A percentile compares a stretch with the other conserved stretches of the same genome.
Evolutionary conservation across 1,140 invertebrate species (phyloP).

Genomic region (Telenomus remus): DNA sequence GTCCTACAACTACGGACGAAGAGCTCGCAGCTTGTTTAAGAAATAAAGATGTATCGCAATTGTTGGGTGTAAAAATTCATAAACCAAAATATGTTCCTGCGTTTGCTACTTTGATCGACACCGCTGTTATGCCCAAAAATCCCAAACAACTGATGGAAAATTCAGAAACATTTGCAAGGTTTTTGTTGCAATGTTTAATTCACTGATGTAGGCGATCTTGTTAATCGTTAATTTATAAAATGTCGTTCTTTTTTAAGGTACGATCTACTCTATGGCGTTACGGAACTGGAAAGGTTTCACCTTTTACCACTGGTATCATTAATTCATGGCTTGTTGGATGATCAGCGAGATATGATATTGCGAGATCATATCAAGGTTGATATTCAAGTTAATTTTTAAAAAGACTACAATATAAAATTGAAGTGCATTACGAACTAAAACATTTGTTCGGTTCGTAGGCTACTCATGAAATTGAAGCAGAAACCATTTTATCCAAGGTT

Average conservation of each 20-base stretch:
- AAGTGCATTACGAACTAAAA: no score
- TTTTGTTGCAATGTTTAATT: conserved; percentile 34
- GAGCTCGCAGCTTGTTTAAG: conserved; percentile 80
- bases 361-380: conserved; percentile 81
- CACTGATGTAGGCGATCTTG: no score
- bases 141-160: conserved; percentile 85
- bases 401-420: conserved; percentile 1
- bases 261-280: conserved; percentile 92
- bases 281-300: conserved; percentile 90
- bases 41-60: conserved; percentile 67
- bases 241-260: conserved; percentile 76
- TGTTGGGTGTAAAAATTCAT: conserved; percentile 69
- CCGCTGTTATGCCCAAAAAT: conserved; percentile 87
- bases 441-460: conserved; percentile 58
- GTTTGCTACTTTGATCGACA: conserved; percentile 87
- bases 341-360: conserved; percentile 85
- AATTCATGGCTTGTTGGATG: conserved; percentile 85
- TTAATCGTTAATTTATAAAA: conserved; percentile 1
- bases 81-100: conserved; percentile 72
- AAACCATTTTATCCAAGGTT: conserved; percentile 79
- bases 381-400: background rate
- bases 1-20: conserved; percentile 78
- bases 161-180: conserved; percentile 84
- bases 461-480: conserved; percentile 76
- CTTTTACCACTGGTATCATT: conserved; percentile 86